These are phyloP conservation scores for Thecocarcelia acutangulata DNA, from an alignment of 2,888 invertebrate genomes.

Conservation along the genomic window DNA sequence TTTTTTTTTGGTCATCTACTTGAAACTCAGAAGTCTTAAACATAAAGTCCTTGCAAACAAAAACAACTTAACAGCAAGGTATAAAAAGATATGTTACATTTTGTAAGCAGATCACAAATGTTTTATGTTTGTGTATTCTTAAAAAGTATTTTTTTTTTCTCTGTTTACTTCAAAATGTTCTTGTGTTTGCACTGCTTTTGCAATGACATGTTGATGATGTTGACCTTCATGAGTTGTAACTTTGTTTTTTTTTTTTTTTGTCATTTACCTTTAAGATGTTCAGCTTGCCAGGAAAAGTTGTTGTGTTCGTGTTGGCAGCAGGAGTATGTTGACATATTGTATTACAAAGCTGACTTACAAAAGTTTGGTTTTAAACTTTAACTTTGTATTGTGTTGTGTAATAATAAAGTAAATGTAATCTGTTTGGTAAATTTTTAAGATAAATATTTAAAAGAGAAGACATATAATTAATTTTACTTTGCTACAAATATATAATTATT, in stretches of 20 bases:
- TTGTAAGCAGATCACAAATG: constrained; percentile 52
- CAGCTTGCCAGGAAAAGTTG: constrained; percentile 39
- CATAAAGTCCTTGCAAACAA: constrained; percentile 41
- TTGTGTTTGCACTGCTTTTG: constrained; percentile 42
- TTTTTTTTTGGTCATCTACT: constrained; percentile 48
- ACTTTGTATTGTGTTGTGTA: constrained; percentile 31
- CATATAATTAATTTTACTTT: constrained; percentile 14
- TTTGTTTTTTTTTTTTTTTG: constrained; percentile 8
- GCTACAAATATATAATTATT: background rate
- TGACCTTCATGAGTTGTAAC: constrained; percentile 65
- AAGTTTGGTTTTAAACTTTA: constrained; percentile 48
- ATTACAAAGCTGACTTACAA: constrained; percentile 72
- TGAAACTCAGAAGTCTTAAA: constrained; percentile 9
- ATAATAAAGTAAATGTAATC: constrained; percentile 48
- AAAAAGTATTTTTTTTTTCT: constrained; percentile 36
- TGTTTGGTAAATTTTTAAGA: constrained; percentile 41
- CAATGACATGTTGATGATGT: constrained; percentile 70
- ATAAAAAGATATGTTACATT: constrained; percentile 45
- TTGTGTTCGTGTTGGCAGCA: constrained; percentile 33
- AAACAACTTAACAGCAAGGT: constrained; percentile 6
- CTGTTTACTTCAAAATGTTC: constrained; percentile 9
- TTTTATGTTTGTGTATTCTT: constrained; percentile 15
- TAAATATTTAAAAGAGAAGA: constrained; percentile 28
- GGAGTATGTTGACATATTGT: constrained; percentile 76
- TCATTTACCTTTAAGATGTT: constrained; percentile 38